A percentile compares a stretch with the other conserved stretches of the same genome.
Conservation (phyloP, 2,113 vertebrate species). For the Poeciliopsis turrubarensis region DNA sequence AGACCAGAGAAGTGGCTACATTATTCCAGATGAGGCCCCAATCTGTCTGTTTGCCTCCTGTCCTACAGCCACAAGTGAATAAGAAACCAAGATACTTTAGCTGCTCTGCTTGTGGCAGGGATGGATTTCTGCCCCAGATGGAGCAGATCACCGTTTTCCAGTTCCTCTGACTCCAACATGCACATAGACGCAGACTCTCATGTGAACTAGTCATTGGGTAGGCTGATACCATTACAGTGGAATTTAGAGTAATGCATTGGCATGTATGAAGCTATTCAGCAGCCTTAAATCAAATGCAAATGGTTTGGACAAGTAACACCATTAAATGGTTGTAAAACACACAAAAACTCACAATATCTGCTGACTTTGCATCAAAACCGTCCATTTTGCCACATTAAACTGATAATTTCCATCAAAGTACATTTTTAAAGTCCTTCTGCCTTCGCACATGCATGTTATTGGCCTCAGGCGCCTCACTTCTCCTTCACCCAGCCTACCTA, state of each 20-base stretch:
- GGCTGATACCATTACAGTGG: neutral
- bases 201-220: neutral
- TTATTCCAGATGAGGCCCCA: no score
- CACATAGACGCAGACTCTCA: no score
- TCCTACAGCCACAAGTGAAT: no score
- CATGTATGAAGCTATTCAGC: neutral
- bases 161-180: no score
- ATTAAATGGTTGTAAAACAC: neutral
- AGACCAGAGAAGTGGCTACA: no score
- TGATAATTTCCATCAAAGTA: slow-evolving; percentile 51
- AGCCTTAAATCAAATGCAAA: neutral
- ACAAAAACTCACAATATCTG: neutral
- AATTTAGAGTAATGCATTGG: neutral
- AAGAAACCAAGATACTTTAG: no score
- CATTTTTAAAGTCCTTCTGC: slow-evolving; percentile 47
- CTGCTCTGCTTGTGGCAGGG: no score
- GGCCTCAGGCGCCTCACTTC: slow-evolving; percentile 69
- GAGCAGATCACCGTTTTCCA: no score
- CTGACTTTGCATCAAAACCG: no score
- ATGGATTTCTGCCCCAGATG: no score
- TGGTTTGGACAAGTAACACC: neutral
- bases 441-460: slow-evolving; percentile 53
- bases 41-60: no score
- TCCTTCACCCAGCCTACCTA: slow-evolving; percentile 48
- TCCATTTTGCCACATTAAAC: slow-evolving; percentile 2